phyloP scores from a whole-genome alignment of 37 sponge, comb jelly and placozoan species.

The Theonella swinhoei region DNA sequence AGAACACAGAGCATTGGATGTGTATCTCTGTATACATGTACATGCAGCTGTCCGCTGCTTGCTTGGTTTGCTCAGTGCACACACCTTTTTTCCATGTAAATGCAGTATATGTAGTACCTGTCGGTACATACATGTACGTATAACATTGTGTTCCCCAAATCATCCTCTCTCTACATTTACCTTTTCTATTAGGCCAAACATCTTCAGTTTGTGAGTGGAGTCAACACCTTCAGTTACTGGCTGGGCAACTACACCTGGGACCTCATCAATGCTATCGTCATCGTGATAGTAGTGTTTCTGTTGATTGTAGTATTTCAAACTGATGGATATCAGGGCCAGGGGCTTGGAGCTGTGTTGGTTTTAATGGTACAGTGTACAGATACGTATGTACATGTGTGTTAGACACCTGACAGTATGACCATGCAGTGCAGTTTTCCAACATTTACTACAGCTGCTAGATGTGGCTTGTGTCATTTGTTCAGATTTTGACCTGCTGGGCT shows the following conservation, averaged over 20 bases:
- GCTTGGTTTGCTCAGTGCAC: no score
- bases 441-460: no score
- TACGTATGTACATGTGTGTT: no score
- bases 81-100: no score
- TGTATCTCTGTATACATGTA: no score
- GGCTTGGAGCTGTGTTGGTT: slow-evolving; percentile 72
- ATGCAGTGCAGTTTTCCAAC: no score
- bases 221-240: slow-evolving; percentile 85
- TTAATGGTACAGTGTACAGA: slow-evolving; percentile 59
- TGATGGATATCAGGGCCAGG: slow-evolving; percentile 54
- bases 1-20: no score
- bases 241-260: slow-evolving; percentile 86
- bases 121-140: no score
- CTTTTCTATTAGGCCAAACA: slow-evolving; percentile 82
- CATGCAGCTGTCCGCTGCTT: no score
- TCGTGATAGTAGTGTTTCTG: slow-evolving; percentile 65
- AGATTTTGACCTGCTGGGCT: slow-evolving; percentile 70
- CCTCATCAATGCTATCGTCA: slow-evolving; percentile 75
- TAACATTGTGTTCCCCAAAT: not conserved
- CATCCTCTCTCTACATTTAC: not conserved
- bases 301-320: slow-evolving; percentile 86
- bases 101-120: no score
- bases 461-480: no score
- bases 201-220: slow-evolving; percentile 94
- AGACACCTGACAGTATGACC: no score